These are phyloP conservation scores for Drosophila suboccidentalis DNA, from an alignment of 2,888 invertebrate genomes.

Conservation along the genomic window DNA sequence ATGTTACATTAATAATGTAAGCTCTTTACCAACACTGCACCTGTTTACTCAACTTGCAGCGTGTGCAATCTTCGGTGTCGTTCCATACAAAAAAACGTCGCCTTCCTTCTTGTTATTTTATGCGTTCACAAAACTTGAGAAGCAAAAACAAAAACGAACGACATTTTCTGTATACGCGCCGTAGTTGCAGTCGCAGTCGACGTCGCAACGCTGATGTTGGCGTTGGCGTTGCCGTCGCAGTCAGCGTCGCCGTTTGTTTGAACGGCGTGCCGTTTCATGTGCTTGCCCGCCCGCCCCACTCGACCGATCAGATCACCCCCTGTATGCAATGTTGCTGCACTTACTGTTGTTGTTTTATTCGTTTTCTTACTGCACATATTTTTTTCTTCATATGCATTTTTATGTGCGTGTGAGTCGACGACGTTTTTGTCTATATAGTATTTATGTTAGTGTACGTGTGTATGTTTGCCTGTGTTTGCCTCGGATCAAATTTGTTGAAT, in stretches of 20 bases:
- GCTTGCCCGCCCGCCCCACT: constrained; percentile 8
- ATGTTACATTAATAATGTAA: neutral
- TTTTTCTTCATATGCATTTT: constrained; percentile 74
- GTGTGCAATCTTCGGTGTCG: constrained; percentile 36
- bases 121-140: constrained; percentile 70
- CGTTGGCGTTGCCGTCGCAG: constrained; percentile 8
- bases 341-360: constrained; percentile 53
- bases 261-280: constrained; percentile 26
- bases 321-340: constrained; percentile 36
- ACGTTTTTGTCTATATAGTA: constrained; percentile 35
- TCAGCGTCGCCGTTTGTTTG: constrained; percentile 48
- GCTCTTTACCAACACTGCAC: constrained; percentile 6
- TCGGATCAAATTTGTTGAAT: constrained; percentile 83
- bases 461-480: constrained; percentile 61
- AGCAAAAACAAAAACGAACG: constrained; percentile 63
- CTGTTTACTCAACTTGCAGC: constrained; percentile 12
- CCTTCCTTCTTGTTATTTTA: constrained; percentile 55
- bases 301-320: constrained; percentile 8
- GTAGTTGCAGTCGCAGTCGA: constrained; percentile 31
- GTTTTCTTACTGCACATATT: constrained; percentile 54
- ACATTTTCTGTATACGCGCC: constrained; percentile 74
- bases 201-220: neutral
- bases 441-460: constrained; percentile 2
- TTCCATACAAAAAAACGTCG: constrained; percentile 6
- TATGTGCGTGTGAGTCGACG: constrained; percentile 69